Evolutionary conservation across 1,140 invertebrate species (phyloP).

Genomic region (Rhagoletis zephyria): DNA sequence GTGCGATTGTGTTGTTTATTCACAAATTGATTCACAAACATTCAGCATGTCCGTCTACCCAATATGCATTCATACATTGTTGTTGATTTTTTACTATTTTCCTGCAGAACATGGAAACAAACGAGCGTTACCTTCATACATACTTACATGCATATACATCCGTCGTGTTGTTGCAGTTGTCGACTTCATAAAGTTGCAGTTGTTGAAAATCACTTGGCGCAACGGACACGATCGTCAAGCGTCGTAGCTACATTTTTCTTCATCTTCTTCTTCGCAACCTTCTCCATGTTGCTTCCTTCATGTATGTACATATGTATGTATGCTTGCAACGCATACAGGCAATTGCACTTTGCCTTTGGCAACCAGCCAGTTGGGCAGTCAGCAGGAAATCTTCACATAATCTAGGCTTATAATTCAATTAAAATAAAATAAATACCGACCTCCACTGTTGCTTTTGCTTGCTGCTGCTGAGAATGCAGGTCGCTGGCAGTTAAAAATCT

Average conservation of each 20-base stretch:
- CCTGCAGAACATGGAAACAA: neutral
- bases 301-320: neutral
- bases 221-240: neutral
- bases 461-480: neutral
- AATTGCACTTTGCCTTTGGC: neutral
- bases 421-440: conserved; percentile 64
- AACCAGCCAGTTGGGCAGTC: neutral
- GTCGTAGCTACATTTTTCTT: neutral
- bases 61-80: neutral
- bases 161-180: neutral
- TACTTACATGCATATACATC: neutral
- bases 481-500: neutral
- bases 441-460: conserved; percentile 59
- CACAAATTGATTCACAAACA: conserved; percentile 58
- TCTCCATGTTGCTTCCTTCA: neutral
- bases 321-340: neutral
- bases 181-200: conserved; percentile 33
- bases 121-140: neutral
- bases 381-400: conserved; percentile 73
- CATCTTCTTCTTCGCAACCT: neutral
- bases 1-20: conserved; percentile 56
- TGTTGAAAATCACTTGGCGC: conserved; percentile 47
- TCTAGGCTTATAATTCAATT: conserved; percentile 73
- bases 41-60: neutral
- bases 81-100: conserved; percentile 44